These are phyloP conservation scores for Ia io DNA, from an alignment of 2,113 vertebrate genomes.

Conservation along the genomic window DNA sequence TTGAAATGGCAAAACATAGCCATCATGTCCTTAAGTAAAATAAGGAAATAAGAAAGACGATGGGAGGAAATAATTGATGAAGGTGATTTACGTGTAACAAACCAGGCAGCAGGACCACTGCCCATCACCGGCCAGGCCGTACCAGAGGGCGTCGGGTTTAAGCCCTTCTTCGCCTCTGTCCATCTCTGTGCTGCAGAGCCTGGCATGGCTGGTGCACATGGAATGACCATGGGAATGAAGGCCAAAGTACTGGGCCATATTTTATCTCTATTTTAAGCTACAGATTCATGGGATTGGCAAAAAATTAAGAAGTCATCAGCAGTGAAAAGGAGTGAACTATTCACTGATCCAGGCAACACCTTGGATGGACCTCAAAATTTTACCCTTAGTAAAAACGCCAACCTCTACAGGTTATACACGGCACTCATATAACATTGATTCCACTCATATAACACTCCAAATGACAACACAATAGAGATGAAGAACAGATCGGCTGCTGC, in stretches of 20 bases:
- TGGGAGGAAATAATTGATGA: neutral
- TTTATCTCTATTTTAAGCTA: neutral
- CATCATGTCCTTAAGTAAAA: neutral
- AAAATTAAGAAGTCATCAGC: neutral
- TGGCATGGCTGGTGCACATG: neutral
- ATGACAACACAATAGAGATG: neutral
- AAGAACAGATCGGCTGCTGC: neutral
- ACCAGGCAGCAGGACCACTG: neutral
- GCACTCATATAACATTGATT: neutral
- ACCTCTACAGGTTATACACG: neutral
- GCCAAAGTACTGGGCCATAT: neutral
- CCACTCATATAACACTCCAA: neutral
- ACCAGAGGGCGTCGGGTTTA: neutral
- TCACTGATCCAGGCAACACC: neutral
- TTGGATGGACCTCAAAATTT: neutral
- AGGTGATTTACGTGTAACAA: neutral
- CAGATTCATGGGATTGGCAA: neutral
- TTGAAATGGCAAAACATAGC: neutral
- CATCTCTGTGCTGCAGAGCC: neutral
- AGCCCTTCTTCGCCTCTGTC: neutral
- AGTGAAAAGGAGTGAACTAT: neutral
- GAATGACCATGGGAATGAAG: neutral
- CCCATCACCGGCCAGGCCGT: neutral
- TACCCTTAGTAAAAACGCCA: neutral
- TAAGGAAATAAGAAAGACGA: neutral